Base-by-base conservation (phyloP, 1,140 invertebrate genomes). In the Drosophila bocki region DNA sequence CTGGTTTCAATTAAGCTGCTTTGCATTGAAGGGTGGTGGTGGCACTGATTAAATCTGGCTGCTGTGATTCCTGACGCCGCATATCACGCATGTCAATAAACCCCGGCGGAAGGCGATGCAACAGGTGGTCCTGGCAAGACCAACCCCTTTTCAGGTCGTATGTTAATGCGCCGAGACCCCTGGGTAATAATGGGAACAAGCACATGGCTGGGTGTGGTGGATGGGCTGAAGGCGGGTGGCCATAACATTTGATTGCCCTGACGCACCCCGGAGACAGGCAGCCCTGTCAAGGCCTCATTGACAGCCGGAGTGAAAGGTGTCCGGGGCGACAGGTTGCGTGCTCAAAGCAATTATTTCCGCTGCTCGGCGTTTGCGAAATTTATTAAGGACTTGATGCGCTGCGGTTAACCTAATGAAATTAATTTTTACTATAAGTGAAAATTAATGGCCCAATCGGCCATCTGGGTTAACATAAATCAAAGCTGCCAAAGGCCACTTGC, bases 321-420 rank as follows among this genome's bases (percentile, higher is more conserved):
- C 13, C 45, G 44, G 42, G 62, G 56, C 71, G 77, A 65, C 76
- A 60, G 77, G 75, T 78, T 79, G 77, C 77, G 77, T 79, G 77
- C 56, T 39, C 13, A 11, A 79, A 80, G 32, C 60, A 79, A 79
- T 79, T 79, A 79, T 37, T 57, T 57, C 35, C 45, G 13, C 67
- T 42, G 29, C 35, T 33, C 67, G 41, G 12, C 37, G 51, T 56
- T 62, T 78, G 51, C 39, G 9, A 71, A 79, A 79, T 79, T 60
- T 65, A 79, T 65, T 65, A 74, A 53, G 17, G 59, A 74, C 57
- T 47, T 58, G 69, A 37, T 71, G 19, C 33, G 53, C 58, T 65
- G 76, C 54, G 57, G 77, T 56, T 79, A 72, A 59, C 45, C 59
- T 71, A 74, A 42, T 80, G 32, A 69, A 60, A 58, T 78, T 57